A percentile compares a stretch with the other conserved stretches of the same genome.
These are phyloP conservation scores for Myotis yumanensis DNA, from an alignment of 2,113 vertebrate species.

Conservation along the genomic window DNA sequence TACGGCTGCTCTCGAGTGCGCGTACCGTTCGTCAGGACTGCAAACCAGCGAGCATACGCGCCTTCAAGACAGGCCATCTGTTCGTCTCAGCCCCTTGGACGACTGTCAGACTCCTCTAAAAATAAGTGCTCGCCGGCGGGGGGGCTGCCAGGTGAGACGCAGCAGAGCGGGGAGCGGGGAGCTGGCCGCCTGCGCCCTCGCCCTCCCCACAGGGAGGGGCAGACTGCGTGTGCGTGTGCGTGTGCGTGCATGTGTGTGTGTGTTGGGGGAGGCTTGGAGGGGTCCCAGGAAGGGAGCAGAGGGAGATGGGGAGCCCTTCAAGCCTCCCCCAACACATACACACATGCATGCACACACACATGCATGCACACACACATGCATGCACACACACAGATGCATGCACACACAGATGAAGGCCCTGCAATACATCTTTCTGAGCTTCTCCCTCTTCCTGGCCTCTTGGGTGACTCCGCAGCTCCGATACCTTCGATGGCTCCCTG, in stretches of 20 bases:
- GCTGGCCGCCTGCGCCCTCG: not conserved
- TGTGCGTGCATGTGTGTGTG: not conserved
- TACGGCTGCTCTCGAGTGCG: conserved; percentile 93
- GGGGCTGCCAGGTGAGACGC: conserved; percentile 91
- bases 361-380: too few relatives aligned
- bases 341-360: too few relatives aligned
- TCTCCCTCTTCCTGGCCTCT: conserved; percentile 42
- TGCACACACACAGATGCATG: too few relatives aligned
- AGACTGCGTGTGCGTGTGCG: accelerated
- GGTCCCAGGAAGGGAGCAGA: not conserved
- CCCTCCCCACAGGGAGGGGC: not conserved
- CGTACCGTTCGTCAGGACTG: conserved; percentile 96
- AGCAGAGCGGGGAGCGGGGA: conserved; percentile 66
- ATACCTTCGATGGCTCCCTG: conserved; percentile 83
- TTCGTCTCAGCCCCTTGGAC: conserved; percentile 95
- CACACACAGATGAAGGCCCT: accelerated
- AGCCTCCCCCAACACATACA: too few relatives aligned
- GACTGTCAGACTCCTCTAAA: conserved; percentile 95
- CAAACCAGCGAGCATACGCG: conserved; percentile 96
- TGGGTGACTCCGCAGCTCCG: conserved; percentile 77
- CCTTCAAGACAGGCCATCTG: conserved; percentile 99
- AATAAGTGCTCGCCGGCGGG: conserved; percentile 92
- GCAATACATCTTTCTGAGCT: not conserved
- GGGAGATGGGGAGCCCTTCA: not conserved
- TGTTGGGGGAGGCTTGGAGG: accelerated